Evolutionary conservation across 2,888 invertebrate genomes (phyloP).

Genomic region (Ichneumoninae sp.): DNA sequence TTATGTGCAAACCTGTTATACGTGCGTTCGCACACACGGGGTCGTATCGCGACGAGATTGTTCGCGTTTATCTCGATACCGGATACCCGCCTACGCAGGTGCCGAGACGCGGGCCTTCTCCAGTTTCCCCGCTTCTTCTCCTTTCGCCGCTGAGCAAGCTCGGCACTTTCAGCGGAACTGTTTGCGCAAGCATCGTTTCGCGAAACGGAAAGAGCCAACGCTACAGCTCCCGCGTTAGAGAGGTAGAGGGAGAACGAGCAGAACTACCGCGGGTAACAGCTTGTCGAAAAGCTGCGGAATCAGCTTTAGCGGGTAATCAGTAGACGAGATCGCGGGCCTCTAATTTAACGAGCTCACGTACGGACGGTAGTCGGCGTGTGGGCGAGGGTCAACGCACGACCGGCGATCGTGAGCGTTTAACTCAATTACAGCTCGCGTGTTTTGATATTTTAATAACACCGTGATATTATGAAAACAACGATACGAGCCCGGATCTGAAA

Average conservation of each 20-base stretch:
- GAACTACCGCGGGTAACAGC: not conserved
- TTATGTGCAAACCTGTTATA: not conserved
- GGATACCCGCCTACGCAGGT: constrained; percentile 63
- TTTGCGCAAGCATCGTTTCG: constrained; percentile 52
- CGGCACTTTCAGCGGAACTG: constrained; percentile 49
- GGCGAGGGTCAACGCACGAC: constrained; percentile 58
- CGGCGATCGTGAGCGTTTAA: constrained; percentile 61
- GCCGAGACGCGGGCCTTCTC: constrained; percentile 48
- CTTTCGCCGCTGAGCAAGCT: constrained; percentile 37
- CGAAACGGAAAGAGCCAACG: constrained; percentile 42
- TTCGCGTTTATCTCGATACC: constrained; percentile 63
- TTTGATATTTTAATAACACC: constrained; percentile 52
- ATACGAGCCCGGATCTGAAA: constrained; percentile 26
- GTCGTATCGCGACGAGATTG: constrained; percentile 55
- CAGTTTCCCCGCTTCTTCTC: constrained; percentile 43
- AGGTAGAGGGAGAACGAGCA: not conserved
- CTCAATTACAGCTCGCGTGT: constrained; percentile 62
- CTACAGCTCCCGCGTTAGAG: not conserved
- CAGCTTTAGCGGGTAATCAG: constrained; percentile 72
- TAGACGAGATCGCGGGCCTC: constrained; percentile 77
- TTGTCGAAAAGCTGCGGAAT: constrained; percentile 44
- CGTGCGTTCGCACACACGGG: not conserved
- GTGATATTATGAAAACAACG: constrained; percentile 23
- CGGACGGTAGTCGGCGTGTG: not conserved
- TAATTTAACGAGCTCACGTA: constrained; percentile 76